Evolutionary conservation across 2,797 vertebrate genomes (phyloP), one percentile per base, ranked within the genome.

Genomic region (Alcedo atthis): DNA sequence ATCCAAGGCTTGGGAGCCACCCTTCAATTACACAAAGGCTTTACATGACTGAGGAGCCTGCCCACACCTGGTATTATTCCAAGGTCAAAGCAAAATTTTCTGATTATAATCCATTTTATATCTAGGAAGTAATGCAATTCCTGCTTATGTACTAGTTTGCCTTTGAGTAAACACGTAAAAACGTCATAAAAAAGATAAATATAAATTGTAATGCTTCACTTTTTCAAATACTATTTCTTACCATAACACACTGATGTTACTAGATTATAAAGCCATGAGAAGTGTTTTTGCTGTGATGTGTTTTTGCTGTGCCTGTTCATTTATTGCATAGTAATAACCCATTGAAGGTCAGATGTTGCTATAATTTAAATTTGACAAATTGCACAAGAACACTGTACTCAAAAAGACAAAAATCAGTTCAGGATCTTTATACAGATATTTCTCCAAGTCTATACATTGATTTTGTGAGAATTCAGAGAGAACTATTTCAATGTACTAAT

Each of bases 121-220:
- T 37, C 37, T 37, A 76, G 14, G 28, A 86, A 77, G 35, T 69
- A 69, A 76, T 48, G 35, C 61, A 77, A 25, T 68, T 87, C 30
- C 43, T 81, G 6, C 40, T 93, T 90, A 66, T 89, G 86, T 87
- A n/a, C 75, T 85, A 59, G 25, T 22, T 92, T 92, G 33, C 71
- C 53, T 74, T 74, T 13, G 11, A 77, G 61, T 89, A 83, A 71
- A 61, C 19, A 28, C 8, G 42, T 90, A 69, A 85, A 92, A 93
- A 88, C 92, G 54, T 32, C 57, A 37, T 37, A 37, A 37, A 37
- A 35, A 58, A 49, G 30, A 94, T 22, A 64, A 85, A 54, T 84
- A 69, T 10, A 76, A 91, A 73, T 79, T 14, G 32, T 45, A 24
- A 37, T 15, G n/a, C 42, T 94, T 20, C 37, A 24, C 6, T 45